Conservation (phyloP, 2,888 invertebrate genomes). For the Mantis religiosa region DNA sequence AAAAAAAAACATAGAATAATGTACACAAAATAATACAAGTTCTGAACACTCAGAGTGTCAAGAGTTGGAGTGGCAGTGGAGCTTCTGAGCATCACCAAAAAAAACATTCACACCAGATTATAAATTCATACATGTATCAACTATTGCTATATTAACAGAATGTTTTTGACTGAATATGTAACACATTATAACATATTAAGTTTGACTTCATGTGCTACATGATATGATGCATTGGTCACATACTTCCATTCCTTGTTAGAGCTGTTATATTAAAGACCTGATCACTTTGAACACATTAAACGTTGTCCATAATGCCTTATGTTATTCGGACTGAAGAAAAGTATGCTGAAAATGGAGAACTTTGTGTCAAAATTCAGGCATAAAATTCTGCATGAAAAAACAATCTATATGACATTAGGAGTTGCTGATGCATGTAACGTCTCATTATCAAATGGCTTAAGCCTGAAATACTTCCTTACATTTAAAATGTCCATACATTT, state of each 20-base stretch:
- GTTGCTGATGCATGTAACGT: no score
- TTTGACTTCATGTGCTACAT: slow-evolving; percentile 1
- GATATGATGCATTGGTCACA: background rate
- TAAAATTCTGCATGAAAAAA: background rate
- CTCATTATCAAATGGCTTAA: no score
- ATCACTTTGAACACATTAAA: background rate
- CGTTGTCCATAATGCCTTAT: slow-evolving; percentile 2
- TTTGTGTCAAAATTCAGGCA: background rate
- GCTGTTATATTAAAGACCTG: slow-evolving; percentile 9
- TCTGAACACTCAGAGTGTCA: slow-evolving; percentile 1
- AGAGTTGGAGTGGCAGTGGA: slow-evolving; percentile 17
- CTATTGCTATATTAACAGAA: background rate
- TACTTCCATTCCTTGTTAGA: background rate
- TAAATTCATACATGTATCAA: background rate
- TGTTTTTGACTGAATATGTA: background rate
- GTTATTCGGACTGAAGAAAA: slow-evolving; percentile 13
- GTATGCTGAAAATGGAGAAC: slow-evolving; percentile 26
- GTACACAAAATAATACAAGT: slow-evolving; percentile 9
- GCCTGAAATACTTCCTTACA: no score
- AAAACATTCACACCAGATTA: slow-evolving; percentile 14
- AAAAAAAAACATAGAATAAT: slow-evolving; percentile 3
- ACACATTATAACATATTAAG: background rate
- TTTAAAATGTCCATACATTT: no score
- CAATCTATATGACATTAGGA: no score
- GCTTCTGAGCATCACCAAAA: slow-evolving; percentile 10